These are phyloP conservation scores for Heterodera filipjevi DNA, from an alignment of 2,888 invertebrate species.

Conservation along the genomic window DNA sequence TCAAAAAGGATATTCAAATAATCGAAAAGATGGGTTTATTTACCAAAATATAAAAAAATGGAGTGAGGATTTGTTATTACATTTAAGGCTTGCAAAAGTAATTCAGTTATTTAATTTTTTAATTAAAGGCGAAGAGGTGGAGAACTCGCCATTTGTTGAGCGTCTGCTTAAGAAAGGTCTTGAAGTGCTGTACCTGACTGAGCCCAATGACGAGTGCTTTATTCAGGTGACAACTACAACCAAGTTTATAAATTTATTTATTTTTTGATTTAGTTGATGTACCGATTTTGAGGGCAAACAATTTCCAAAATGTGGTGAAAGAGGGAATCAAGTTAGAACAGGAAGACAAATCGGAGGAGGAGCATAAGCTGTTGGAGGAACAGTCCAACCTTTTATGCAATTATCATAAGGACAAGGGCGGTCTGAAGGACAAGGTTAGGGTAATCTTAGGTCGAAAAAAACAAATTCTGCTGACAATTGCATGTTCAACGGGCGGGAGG, in stretches of 20 bases:
- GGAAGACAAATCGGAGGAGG: conserved; percentile 71
- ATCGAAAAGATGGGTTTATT: not conserved
- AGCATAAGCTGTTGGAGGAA: conserved; percentile 75
- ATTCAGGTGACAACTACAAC: conserved; percentile 80
- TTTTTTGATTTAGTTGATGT: conserved; percentile 70
- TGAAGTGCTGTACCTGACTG: conserved; percentile 84
- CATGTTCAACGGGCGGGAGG: no score
- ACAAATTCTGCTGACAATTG: no score
- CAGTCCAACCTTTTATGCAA: conserved; percentile 85
- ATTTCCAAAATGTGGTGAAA: conserved; percentile 99
- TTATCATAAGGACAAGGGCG: conserved; percentile 83
- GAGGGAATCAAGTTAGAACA: conserved; percentile 73
- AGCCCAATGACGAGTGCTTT: conserved; percentile 97
- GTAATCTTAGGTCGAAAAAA: no score
- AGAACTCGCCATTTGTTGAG: conserved; percentile 89
- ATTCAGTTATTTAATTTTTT: no score
- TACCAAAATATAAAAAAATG: no score
- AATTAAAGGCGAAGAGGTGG: conserved; percentile 71
- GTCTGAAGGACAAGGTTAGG: conserved; percentile 60
- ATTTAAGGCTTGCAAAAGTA: no score
- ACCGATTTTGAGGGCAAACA: conserved; percentile 97
- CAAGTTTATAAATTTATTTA: conserved; percentile 70
- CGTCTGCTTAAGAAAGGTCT: conserved; percentile 87
- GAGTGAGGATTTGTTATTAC: no score
- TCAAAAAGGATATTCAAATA: conserved; percentile 70